Conservation (phyloP, 2,113 vertebrate genomes). For the Colius striatus region DNA sequence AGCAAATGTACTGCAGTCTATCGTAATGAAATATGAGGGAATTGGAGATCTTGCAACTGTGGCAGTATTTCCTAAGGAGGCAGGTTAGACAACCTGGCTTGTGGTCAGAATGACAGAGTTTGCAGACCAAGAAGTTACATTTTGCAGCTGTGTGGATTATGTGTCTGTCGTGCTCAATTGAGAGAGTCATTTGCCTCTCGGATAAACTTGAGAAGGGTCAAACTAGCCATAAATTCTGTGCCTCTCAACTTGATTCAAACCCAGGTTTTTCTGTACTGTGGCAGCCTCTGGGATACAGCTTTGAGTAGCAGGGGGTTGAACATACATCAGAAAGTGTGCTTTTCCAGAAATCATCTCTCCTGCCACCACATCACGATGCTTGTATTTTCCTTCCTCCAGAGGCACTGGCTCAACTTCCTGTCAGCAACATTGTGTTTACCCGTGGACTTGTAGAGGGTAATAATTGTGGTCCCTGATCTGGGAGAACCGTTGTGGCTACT, state of each 20-base stretch:
- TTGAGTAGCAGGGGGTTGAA: not conserved
- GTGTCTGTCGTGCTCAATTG: not conserved
- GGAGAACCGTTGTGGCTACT: not conserved
- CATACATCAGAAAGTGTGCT: not conserved
- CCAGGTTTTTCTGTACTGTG: not conserved
- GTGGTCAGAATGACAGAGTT: not conserved
- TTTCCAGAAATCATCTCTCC: not conserved
- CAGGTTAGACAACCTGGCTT: not conserved
- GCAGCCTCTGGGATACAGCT: not conserved
- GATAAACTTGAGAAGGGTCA: not conserved
- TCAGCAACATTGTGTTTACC: not conserved
- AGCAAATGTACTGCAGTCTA: constrained; percentile 29
- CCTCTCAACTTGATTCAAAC: not conserved
- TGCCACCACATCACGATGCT: not conserved
- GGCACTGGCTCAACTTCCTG: not conserved
- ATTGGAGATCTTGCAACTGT: not conserved
- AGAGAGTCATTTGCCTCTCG: not conserved
- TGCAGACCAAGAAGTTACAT: not conserved
- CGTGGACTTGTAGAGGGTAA: not conserved
- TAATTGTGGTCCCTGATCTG: not conserved
- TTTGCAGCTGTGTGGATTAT: not conserved
- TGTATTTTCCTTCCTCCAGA: not conserved
- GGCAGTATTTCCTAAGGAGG: not conserved
- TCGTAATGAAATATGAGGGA: not conserved
- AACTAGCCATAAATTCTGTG: not conserved